Percentiles rank a stretch among this genome's conserved stretches.
These are phyloP conservation scores for Patella caerulea DNA, from an alignment of 2,888 invertebrate species.

Conservation along the genomic window DNA sequence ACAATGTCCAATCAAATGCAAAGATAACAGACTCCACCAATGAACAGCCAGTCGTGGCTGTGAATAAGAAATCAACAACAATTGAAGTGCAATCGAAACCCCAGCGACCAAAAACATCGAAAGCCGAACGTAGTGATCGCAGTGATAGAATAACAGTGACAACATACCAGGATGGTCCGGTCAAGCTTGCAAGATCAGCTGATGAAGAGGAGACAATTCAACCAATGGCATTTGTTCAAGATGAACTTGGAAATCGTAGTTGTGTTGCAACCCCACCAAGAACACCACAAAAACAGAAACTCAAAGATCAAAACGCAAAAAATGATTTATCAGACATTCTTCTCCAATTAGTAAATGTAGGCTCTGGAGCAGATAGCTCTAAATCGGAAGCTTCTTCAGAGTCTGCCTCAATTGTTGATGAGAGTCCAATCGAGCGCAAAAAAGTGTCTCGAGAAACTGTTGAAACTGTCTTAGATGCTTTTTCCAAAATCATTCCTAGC, in stretches of 20 bases:
- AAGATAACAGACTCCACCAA: too few relatives aligned
- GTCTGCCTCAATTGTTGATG: conserved; percentile 11
- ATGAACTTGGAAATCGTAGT: conserved; percentile 28
- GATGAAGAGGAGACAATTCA: conserved; percentile 32
- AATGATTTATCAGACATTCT: conserved; percentile 29
- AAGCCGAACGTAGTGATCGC: neutral
- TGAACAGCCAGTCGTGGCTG: too few relatives aligned
- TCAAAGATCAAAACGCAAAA: conserved; percentile 28
- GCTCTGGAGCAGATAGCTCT: neutral
- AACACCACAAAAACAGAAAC: conserved; percentile 7
- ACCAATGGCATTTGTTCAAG: conserved; percentile 29
- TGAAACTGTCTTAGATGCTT: conserved; percentile 21
- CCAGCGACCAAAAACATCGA: neutral
- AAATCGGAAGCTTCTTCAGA: neutral
- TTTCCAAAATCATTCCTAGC: conserved; percentile 22
- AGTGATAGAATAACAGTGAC: neutral
- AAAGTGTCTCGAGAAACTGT: conserved; percentile 27
- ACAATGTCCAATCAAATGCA: too few relatives aligned
- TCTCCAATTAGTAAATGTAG: conserved; percentile 14
- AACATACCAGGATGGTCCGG: neutral
- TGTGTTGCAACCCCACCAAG: conserved; percentile 18
- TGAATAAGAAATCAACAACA: neutral
- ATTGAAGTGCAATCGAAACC: conserved; percentile 9
- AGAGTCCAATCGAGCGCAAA: conserved; percentile 38
- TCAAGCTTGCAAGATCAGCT: conserved; percentile 14